These are phyloP conservation scores for Clusia tigrina DNA, from an alignment of 2,888 invertebrate genomes.

Conservation along the genomic window DNA sequence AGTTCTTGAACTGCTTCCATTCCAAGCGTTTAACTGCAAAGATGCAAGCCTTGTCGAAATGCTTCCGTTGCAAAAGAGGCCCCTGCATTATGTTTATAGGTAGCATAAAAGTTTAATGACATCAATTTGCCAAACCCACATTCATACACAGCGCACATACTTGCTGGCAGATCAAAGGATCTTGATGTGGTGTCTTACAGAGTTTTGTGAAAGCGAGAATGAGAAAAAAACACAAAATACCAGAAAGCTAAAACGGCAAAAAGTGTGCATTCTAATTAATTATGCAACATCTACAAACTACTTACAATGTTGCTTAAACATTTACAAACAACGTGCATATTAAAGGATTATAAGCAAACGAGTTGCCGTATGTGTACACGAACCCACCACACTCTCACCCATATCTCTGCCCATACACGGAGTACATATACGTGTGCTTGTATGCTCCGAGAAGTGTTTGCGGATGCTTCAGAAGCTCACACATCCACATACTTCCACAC, in stretches of 20 bases:
- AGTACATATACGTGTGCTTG: not conserved
- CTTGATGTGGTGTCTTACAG: not conserved
- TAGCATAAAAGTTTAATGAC: conserved; percentile 3
- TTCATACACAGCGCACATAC: not conserved
- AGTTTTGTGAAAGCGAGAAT: not conserved
- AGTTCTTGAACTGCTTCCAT: too few relatives aligned
- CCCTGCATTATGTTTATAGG: too few relatives aligned
- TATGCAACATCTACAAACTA: conserved; percentile 13
- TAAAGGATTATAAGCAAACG: conserved; percentile 15
- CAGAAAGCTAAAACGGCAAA: conserved; percentile 1
- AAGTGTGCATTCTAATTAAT: conserved; percentile 15
- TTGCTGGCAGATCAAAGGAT: not conserved
- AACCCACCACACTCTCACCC: too few relatives aligned
- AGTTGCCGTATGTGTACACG: not conserved
- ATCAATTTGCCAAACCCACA: not conserved
- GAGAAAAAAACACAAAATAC: not conserved
- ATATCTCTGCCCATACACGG: too few relatives aligned
- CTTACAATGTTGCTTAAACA: conserved; percentile 8
- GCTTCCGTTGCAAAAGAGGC: too few relatives aligned
- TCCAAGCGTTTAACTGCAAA: too few relatives aligned
- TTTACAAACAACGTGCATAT: not conserved
- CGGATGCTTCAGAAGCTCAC: conserved; percentile 2
- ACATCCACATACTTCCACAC: not conserved
- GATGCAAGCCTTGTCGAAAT: too few relatives aligned
- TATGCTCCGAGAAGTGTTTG: not conserved